Percentiles rank a stretch among this genome's conserved stretches.
Conservation (phyloP, 2,888 invertebrate genomes). For the Hypena proboscidalis region DNA sequence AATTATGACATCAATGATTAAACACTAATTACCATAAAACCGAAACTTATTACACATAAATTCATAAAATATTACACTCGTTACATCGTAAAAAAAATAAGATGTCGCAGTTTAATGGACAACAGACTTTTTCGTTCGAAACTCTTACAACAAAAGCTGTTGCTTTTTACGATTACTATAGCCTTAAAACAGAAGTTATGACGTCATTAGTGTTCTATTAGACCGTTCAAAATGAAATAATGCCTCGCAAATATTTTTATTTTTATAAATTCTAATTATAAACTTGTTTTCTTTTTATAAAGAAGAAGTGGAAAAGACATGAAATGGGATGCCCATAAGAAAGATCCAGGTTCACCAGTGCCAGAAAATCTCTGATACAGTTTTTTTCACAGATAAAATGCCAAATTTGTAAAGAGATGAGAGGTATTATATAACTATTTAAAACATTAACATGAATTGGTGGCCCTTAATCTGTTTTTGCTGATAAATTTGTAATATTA, state of each 20-base stretch:
- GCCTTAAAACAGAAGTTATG: slow-evolving; percentile 42
- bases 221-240: slow-evolving; percentile 31
- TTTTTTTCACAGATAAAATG: too few species aligned
- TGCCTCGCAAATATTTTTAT: slow-evolving; percentile 30
- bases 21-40: slow-evolving; percentile 22
- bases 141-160: slow-evolving; percentile 40
- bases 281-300: slow-evolving; percentile 2
- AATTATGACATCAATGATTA: too few species aligned
- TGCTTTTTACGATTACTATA: slow-evolving; percentile 42
- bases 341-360: too few species aligned
- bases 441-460: too few species aligned
- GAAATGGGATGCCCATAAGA: too few species aligned
- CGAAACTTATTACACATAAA: slow-evolving; percentile 20
- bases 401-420: too few species aligned
- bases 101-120: slow-evolving; percentile 38
- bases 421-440: too few species aligned
- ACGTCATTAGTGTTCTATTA: slow-evolving; percentile 41
- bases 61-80: slow-evolving; percentile 37
- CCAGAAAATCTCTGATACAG: too few species aligned
- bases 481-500: too few species aligned
- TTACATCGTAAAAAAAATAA: slow-evolving; percentile 48
- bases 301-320: too few species aligned
- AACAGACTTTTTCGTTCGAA: slow-evolving; percentile 34
- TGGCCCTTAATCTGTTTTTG: too few species aligned
- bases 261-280: slow-evolving; percentile 17